A percentile compares a stretch with the other conserved stretches of the same genome.
These are phyloP conservation scores for Eubucco bourcierii DNA, from an alignment of 2,113 vertebrate genomes.

Conservation along the genomic window DNA sequence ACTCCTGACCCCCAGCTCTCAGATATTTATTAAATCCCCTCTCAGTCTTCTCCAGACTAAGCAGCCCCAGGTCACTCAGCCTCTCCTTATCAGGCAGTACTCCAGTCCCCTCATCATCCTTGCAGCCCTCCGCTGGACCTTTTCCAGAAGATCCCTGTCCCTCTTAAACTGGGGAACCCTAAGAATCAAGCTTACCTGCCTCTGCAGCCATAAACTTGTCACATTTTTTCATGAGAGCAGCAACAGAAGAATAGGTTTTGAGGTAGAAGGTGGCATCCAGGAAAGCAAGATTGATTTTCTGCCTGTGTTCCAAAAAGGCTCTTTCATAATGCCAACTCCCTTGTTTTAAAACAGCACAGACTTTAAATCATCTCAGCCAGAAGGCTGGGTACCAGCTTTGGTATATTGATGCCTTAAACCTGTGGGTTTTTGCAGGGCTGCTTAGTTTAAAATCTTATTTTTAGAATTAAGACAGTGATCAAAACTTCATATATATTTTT, in stretches of 20 bases:
- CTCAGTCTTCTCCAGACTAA: too few species aligned
- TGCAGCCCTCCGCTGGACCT: too few species aligned
- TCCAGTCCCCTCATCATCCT: too few species aligned
- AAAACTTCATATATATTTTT: too few species aligned
- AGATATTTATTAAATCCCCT: too few species aligned
- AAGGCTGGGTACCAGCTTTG: not conserved
- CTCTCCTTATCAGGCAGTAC: too few species aligned
- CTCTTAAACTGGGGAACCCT: not conserved
- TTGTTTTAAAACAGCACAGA: not conserved
- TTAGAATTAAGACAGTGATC: not conserved
- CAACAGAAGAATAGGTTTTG: not conserved
- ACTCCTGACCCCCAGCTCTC: too few species aligned
- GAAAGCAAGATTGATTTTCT: not conserved
- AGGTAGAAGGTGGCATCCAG: not conserved
- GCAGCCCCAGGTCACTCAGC: too few species aligned
- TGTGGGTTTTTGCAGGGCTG: not conserved
- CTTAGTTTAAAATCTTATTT: not conserved
- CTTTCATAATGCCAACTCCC: not conserved
- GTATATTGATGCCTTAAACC: not conserved
- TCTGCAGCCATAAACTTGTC: not conserved
- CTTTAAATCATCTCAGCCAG: not conserved
- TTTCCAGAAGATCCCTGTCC: too few species aligned
- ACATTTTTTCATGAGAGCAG: not conserved
- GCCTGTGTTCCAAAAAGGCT: not conserved
- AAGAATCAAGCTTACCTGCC: slow-evolving; percentile 31